These are phyloP conservation scores for Dolomedes plantarius DNA, from an alignment of 2,888 invertebrate genomes.

Conservation along the genomic window DNA sequence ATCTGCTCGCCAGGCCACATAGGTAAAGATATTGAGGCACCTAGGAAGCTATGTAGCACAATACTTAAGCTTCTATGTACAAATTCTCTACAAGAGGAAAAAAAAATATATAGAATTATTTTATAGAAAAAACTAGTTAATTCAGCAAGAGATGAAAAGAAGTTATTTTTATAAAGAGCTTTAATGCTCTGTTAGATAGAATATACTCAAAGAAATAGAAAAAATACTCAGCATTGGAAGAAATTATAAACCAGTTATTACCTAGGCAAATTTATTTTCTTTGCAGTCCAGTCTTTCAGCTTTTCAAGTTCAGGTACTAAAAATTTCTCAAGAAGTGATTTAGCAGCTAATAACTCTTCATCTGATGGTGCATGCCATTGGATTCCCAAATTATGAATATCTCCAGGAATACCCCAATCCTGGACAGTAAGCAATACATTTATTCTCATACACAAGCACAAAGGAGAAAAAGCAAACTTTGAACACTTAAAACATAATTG, in stretches of 20 bases:
- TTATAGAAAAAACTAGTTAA: too few relatives aligned
- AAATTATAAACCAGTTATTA: not conserved
- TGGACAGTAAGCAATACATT: not conserved
- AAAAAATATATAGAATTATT: too few relatives aligned
- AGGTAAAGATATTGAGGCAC: conserved; percentile 83
- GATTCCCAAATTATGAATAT: conserved; percentile 82
- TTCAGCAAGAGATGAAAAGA: too few relatives aligned
- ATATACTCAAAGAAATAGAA: too few relatives aligned
- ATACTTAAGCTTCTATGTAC: conserved; percentile 83
- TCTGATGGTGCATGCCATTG: conserved; percentile 87
- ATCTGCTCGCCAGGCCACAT: conserved; percentile 82
- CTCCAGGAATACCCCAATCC: conserved; percentile 88
- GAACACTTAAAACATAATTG: too few relatives aligned
- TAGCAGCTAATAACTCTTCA: conserved; percentile 83
- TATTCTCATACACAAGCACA: too few relatives aligned
- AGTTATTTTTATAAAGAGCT: too few relatives aligned
- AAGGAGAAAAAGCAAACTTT: too few relatives aligned
- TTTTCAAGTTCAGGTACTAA: conserved; percentile 82
- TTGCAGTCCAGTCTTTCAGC: conserved; percentile 80
- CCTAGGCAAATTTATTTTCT: conserved; percentile 79
- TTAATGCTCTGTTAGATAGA: too few relatives aligned
- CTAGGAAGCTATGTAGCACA: conserved; percentile 82
- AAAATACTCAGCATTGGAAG: not conserved
- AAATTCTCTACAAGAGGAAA: conserved; percentile 82
- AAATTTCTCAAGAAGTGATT: conserved; percentile 80